Conservation (phyloP, 2,113 vertebrate species). For the Otocyon megalotis region DNA sequence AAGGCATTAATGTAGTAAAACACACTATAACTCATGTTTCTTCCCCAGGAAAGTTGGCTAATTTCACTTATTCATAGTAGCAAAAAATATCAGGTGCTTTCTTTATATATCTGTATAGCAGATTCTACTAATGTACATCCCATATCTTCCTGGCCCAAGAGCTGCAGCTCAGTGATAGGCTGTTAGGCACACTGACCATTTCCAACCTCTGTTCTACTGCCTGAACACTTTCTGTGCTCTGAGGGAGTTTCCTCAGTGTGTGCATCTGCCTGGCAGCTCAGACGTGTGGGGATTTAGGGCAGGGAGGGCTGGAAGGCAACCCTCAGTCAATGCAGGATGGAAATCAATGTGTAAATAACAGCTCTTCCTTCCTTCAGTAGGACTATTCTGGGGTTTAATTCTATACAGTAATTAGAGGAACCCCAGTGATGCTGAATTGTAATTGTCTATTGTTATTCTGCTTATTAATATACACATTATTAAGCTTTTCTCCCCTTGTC, state of each 20-base stretch:
- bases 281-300: neutral
- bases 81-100: neutral
- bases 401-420: neutral
- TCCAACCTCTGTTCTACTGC: neutral
- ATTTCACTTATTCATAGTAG: neutral
- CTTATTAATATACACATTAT: neutral
- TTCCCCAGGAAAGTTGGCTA: neutral
- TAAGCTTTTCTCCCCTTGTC: neutral
- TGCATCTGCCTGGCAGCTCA: neutral
- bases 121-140: neutral
- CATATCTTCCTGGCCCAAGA: neutral
- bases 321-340: neutral
- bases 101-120: neutral
- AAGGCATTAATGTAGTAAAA: neutral
- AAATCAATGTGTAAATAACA: neutral
- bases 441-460: neutral
- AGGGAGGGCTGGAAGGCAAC: fast-evolving
- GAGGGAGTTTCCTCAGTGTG: too few species aligned
- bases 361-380: neutral
- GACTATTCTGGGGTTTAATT: neutral
- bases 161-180: neutral
- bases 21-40: neutral
- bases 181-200: neutral
- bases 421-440: neutral
- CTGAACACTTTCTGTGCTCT: neutral